phyloP scores from a whole-genome alignment of 2,888 invertebrate genomes.

The Aproaerema taeniolella region DNA sequence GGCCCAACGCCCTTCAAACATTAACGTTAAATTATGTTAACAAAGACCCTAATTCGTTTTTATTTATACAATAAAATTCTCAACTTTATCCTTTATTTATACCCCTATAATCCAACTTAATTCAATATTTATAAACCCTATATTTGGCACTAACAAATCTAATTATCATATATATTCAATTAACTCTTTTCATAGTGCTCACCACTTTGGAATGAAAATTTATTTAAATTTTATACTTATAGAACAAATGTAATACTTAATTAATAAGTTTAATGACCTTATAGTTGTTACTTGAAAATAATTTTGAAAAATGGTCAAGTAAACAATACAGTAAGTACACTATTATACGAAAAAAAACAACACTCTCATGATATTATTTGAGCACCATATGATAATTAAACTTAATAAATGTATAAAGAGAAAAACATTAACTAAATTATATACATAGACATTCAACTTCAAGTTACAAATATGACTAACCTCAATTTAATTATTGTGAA shows the following conservation, averaged over 20 bases:
- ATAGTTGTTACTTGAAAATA: too few relatives aligned
- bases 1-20: slow-evolving; percentile 42
- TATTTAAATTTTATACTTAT: slow-evolving; percentile 29
- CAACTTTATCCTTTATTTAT: slow-evolving; percentile 56
- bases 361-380: slow-evolving; percentile 39
- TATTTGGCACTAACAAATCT: slow-evolving; percentile 74
- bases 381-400: slow-evolving; percentile 42
- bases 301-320: not conserved
- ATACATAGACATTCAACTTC: not conserved
- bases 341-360: too few relatives aligned
- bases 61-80: slow-evolving; percentile 63
- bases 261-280: too few relatives aligned
- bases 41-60: slow-evolving; percentile 72
- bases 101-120: slow-evolving; percentile 67
- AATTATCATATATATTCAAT: slow-evolving; percentile 54
- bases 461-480: slow-evolving; percentile 2
- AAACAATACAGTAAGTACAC: not conserved
- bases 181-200: slow-evolving; percentile 37
- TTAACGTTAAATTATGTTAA: slow-evolving; percentile 60
- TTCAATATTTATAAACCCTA: slow-evolving; percentile 64
- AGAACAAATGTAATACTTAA: slow-evolving; percentile 8
- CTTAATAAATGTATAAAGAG: slow-evolving; percentile 7
- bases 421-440: slow-evolving; percentile 5
- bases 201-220: slow-evolving; percentile 36
- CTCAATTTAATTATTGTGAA: slow-evolving; percentile 8